Evolutionary conservation across 2,113 vertebrate species (phyloP).

Genomic region (Bos javanicus): DNA sequence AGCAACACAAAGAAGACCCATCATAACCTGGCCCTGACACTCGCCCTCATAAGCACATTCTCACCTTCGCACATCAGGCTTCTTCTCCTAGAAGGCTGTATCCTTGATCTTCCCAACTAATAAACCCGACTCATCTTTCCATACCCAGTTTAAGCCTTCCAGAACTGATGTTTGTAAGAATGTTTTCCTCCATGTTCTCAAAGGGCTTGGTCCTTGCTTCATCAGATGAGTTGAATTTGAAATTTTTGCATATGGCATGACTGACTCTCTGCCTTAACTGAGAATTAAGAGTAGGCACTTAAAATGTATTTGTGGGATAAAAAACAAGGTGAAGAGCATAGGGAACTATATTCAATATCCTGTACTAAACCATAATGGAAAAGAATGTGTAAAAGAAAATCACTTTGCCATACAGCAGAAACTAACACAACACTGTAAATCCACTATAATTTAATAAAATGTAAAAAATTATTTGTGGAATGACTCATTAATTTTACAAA

Average conservation of each 20-base stretch:
- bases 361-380: not conserved
- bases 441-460: not conserved
- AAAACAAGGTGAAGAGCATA: not conserved
- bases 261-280: not conserved
- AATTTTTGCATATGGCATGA: not conserved
- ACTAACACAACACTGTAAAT: not conserved
- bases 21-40: not conserved
- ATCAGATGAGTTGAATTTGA: not conserved
- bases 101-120: not conserved
- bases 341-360: not conserved
- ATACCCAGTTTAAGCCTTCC: not conserved
- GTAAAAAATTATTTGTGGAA: not conserved
- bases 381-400: not conserved
- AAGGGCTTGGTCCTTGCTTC: not conserved
- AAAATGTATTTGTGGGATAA: not conserved
- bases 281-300: not conserved
- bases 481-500: not conserved
- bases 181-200: not conserved
- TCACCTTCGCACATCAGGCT: not conserved
- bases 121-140: not conserved
- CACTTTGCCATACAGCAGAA: not conserved
- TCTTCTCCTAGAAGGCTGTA: not conserved
- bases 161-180: not conserved
- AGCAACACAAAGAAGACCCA: not conserved
- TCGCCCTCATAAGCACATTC: not conserved